These are phyloP conservation scores for Macropis europaea DNA, from an alignment of 2,888 invertebrate genomes.

Conservation along the genomic window DNA sequence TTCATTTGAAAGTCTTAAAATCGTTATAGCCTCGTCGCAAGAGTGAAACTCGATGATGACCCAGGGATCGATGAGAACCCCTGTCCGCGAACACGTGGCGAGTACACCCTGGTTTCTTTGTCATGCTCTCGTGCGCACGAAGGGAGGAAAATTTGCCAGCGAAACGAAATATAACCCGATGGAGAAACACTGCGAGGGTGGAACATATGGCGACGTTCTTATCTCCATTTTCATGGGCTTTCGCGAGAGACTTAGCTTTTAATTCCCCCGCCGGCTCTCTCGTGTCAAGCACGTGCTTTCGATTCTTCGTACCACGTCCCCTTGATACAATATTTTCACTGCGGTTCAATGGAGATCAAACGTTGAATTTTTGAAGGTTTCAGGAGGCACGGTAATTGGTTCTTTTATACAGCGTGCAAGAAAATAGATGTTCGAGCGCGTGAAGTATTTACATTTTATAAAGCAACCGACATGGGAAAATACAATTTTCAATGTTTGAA, in stretches of 20 bases:
- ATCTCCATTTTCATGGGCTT: constrained; percentile 43
- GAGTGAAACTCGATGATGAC: not conserved
- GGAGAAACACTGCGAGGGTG: constrained; percentile 21
- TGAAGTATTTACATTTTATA: too few species aligned
- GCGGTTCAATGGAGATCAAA: constrained; percentile 8
- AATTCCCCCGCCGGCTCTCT: constrained; percentile 6
- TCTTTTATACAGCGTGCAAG: too few species aligned
- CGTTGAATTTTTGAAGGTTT: too few species aligned
- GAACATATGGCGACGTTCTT: constrained; percentile 44
- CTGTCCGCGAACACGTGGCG: constrained; percentile 33
- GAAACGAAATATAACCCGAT: not conserved
- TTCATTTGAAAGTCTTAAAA: too few species aligned
- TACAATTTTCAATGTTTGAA: too few species aligned
- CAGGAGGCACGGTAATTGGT: too few species aligned
- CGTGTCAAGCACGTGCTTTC: constrained; percentile 26
- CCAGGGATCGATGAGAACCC: constrained; percentile 23
- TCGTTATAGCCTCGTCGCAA: too few species aligned
- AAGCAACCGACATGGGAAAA: too few species aligned
- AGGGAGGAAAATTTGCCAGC: not conserved
- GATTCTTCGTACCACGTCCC: constrained; percentile 15
- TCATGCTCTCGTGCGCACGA: not conserved
- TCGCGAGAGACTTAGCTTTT: constrained; percentile 27
- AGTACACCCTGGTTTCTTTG: constrained; percentile 18
- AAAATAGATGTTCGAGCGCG: too few species aligned
- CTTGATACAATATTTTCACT: constrained; percentile 12